A percentile compares a stretch with the other conserved stretches of the same genome.
Conservation (phyloP, 2,888 invertebrate genomes). For the Sinohyriopsis cumingii region DNA sequence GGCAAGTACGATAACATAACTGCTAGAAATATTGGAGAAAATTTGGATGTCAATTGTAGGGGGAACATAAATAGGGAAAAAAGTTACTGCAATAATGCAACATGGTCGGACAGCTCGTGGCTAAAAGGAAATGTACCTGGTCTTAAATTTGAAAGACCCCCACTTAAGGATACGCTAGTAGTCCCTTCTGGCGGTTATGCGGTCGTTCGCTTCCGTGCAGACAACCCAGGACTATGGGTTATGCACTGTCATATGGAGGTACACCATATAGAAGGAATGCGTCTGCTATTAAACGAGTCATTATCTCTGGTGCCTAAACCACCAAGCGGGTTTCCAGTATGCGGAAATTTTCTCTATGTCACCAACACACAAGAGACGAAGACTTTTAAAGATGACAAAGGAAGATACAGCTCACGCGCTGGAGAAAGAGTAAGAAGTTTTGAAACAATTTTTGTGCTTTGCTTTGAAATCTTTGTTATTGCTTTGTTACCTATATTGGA, state of each 20-base stretch:
- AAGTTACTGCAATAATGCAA: slow-evolving; percentile 42
- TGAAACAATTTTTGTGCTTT: too few relatives aligned
- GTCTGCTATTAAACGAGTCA: too few relatives aligned
- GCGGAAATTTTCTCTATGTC: too few relatives aligned
- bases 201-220: slow-evolving; percentile 49
- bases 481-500: too few relatives aligned
- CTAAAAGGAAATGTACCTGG: slow-evolving; percentile 31
- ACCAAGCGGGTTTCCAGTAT: too few relatives aligned
- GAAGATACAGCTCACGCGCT: too few relatives aligned
- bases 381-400: too few relatives aligned
- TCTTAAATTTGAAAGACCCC: slow-evolving; percentile 38
- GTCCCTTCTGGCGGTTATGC: slow-evolving; percentile 57
- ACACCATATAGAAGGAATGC: too few relatives aligned
- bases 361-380: too few relatives aligned
- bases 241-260: slow-evolving; percentile 52
- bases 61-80: slow-evolving; percentile 13
- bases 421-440: too few relatives aligned
- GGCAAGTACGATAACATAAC: slow-evolving; percentile 26
- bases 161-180: slow-evolving; percentile 53
- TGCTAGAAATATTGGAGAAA: slow-evolving; percentile 23
- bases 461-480: too few relatives aligned
- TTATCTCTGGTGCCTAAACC: too few relatives aligned
- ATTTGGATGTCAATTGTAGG: slow-evolving; percentile 38
- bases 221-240: slow-evolving; percentile 58
- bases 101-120: slow-evolving; percentile 43